A percentile compares a stretch with the other conserved stretches of the same genome.
Evolutionary conservation across 2,797 vertebrate species (phyloP).

Genomic region (Malurus leucopterus): DNA sequence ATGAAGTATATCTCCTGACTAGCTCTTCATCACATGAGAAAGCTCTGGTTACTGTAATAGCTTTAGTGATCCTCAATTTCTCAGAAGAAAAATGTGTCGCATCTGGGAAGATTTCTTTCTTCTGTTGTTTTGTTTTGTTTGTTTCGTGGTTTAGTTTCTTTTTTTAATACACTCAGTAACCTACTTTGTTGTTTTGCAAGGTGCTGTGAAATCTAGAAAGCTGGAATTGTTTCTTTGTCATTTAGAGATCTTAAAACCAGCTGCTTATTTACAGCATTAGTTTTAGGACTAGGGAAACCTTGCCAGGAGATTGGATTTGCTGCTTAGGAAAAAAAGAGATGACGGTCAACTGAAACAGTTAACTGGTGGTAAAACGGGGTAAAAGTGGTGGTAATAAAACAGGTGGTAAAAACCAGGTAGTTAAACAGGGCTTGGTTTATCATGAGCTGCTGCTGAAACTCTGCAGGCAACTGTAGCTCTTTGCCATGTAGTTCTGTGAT

Average conservation of each 20-base stretch:
- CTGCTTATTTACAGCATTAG: background rate
- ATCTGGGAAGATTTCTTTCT: background rate
- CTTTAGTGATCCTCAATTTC: background rate
- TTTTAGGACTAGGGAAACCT: background rate
- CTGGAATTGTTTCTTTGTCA: background rate
- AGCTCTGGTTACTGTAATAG: background rate
- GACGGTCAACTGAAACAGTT: background rate
- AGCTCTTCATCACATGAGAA: background rate
- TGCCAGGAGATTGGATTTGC: background rate
- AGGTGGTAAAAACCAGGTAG: no score
- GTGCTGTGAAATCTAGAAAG: background rate
- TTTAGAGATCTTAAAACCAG: background rate
- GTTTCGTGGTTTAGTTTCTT: background rate
- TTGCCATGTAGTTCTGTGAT: fast-evolving
- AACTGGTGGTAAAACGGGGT: background rate
- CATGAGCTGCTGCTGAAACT: background rate
- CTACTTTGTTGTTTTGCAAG: background rate
- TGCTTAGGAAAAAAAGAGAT: background rate
- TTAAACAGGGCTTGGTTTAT: background rate
- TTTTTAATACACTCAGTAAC: background rate
- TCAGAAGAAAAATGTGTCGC: background rate
- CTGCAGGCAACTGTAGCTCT: background rate
- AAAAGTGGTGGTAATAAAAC: background rate
- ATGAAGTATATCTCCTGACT: background rate
- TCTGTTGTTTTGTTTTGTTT: background rate